Evolutionary conservation across 2,113 vertebrate genomes (phyloP), one percentile per base, ranked within the genome.

Genomic region (Hoplias malabaricus): DNA sequence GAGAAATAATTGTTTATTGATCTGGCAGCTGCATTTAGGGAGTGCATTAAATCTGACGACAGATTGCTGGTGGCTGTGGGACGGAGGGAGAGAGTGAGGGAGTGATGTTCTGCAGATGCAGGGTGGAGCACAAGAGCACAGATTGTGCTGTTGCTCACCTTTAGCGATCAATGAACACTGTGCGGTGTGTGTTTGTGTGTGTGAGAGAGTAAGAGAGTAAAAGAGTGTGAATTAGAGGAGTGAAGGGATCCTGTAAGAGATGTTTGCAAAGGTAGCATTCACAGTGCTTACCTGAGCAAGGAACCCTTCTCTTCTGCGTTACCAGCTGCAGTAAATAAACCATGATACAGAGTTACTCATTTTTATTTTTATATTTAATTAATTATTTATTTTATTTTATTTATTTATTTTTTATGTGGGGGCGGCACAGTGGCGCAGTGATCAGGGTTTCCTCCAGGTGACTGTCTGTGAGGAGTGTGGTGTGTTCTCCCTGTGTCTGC

Each of bases 1-100:
- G 79, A 79, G 80, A 68, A 82, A 80, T 85, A 85, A 85, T 85
- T 85, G 82, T 85, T 83, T 83, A 83, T 85, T 77, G 82, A 85
- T 83, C 82, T 82, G 27, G 59, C 63, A 40, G 80, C 79, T 82
- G 80, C 79, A 81, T 85, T 83, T 83, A 82, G 82, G 84, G 79
- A 85, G 84, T 85, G 81, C 81, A 85, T 85, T 85, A 85, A 85
- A 85, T 72, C 57, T 43, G 73, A 50, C 72, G 76, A 78, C 76
- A 76, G 79, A 76, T 79, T 80, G 79, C 79, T 54, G 84, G 81
- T 77, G 76, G 76, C 79, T 81, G 75, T 70, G 50, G 75, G 79
- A 48, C 36, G 70, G n/a, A 42, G 27, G 46, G 42, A 27, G 29
- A 16, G 70, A 14, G 36, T n/a, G n/a, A 31, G 36, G 38, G 43